Conservation (phyloP, 2,113 vertebrate species). For the Acrocephalus arundinaceus region DNA sequence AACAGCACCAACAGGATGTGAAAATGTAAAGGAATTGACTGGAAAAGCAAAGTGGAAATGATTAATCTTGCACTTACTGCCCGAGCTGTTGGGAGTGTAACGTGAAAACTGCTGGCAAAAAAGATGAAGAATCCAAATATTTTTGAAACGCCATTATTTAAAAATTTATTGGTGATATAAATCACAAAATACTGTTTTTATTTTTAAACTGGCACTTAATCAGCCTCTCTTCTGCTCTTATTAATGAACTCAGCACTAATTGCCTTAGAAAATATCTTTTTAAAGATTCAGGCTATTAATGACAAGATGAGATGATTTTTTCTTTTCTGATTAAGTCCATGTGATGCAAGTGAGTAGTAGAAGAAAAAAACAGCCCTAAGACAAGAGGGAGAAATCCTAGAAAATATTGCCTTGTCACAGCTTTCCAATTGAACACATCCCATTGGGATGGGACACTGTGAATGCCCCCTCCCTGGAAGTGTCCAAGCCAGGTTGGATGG, state of each 20-base stretch:
- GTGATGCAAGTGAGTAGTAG: neutral
- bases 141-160: neutral
- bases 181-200: conserved; percentile 8
- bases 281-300: conserved; percentile 42
- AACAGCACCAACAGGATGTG: neutral
- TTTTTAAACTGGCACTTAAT: conserved; percentile 51
- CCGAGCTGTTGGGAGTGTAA: neutral
- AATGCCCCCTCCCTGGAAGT: neutral
- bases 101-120: neutral
- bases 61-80: neutral
- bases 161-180: neutral
- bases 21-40: neutral
- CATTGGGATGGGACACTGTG: neutral
- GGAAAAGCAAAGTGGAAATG: neutral
- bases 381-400: neutral
- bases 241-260: conserved; percentile 8
- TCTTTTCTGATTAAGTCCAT: neutral
- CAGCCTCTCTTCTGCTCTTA: conserved; percentile 18
- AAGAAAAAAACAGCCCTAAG: neutral
- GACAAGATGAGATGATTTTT: neutral
- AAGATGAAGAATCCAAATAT: neutral
- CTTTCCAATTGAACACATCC: neutral
- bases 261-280: conserved; percentile 7
- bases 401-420: neutral
- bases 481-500: neutral